Evolutionary conservation across 2,113 vertebrate genomes (phyloP), one percentile per base, ranked within the genome.

Genomic region (Pangasianodon hypophthalmus): DNA sequence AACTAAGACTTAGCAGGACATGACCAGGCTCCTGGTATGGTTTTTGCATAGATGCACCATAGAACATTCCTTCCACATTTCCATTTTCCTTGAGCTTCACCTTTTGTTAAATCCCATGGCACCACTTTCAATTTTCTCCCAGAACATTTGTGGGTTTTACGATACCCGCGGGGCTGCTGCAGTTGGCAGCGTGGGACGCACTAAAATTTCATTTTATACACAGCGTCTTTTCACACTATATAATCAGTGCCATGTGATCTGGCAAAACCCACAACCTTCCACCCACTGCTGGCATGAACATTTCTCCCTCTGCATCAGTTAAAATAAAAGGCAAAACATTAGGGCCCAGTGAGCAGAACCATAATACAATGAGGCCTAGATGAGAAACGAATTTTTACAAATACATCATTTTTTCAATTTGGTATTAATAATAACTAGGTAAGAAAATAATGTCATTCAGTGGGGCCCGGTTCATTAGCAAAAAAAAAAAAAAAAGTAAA

Each of bases 231-330:
- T 81, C 79, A 81, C 48, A 81, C 48, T 81, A 32, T 81, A 9
- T 81, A 81, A 81, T 81, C 79, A 81, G 79, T 32, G 79, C 48
- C 79, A 81, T 81, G 50, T 81, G 79, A 81, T 81, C 50, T 54
- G 79, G 79, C 79, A 81, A 81, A 54, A 32, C n/a, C 48, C 79
- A 81, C 48, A 81, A 54, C 50, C 29, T 81, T 81, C 79, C 79
- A 81, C 79, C 79, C 29, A 81, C 48, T 81, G 79, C 29, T 79
- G 41, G 24, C 26, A 46, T 26, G 75, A 50, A 50, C 77, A 50
- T 52, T 52, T 52, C 79, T 46, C 29, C 48, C 9, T 77, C 21
- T 26, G 24, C 44, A 46, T 46, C 44, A 48, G 44, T 77, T 48
- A 24, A 77, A 77, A 77, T 26, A 48, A 77, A 81, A 4, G 5